Evolutionary conservation across 2,797 vertebrate species (phyloP).

Genomic region (Argentina silus): DNA sequence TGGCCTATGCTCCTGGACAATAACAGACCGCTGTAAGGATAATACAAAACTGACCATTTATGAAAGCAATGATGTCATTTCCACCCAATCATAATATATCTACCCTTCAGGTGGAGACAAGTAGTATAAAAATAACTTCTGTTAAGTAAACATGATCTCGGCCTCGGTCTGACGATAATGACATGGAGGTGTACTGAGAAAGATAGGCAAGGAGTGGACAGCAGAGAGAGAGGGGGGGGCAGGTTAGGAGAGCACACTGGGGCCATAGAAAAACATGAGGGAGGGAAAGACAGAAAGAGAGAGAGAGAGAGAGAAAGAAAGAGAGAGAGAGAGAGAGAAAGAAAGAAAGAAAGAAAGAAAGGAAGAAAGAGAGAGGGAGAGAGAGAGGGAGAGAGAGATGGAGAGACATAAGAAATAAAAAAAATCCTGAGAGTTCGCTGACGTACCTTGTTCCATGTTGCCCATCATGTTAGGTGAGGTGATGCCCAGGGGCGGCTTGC

Average conservation of each 20-base stretch:
- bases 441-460: conserved; percentile 89
- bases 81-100: neutral
- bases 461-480: conserved; percentile 97
- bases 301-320: neutral
- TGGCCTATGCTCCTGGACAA: neutral
- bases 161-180: neutral
- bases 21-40: neutral
- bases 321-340: neutral
- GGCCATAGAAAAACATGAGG: neutral
- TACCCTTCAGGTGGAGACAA: neutral
- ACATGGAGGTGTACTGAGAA: no score
- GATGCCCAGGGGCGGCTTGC: conserved; percentile 92
- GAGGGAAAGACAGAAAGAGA: neutral
- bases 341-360: neutral
- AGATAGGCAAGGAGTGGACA: no score
- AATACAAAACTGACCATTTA: conserved; percentile 3
- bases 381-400: neutral
- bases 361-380: neutral
- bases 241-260: neutral
- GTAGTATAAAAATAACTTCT: neutral
- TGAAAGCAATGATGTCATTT: neutral
- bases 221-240: no score
- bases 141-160: neutral
- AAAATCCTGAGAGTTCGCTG: conserved; percentile 7
- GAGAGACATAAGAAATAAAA: neutral